Evolutionary conservation across 2,113 vertebrate genomes (phyloP), one percentile per base, ranked within the genome.

Genomic region (Ictalurus furcatus): DNA sequence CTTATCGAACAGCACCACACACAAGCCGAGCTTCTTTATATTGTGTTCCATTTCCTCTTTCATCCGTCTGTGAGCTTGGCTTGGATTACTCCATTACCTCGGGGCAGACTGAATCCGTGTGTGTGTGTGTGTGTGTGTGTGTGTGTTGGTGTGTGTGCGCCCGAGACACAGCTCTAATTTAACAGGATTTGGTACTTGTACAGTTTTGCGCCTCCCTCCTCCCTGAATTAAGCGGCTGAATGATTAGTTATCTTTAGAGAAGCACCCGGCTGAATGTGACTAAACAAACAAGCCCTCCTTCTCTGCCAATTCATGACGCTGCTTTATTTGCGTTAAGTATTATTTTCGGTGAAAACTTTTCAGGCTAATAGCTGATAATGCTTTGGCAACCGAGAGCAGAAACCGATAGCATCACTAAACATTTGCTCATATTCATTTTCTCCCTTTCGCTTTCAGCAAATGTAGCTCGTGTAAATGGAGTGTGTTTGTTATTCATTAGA

Each of bases 1-100:
- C 65, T 83, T 90, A 88, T 88, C 87, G 87, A 88, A 88, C 74
- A 19, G 37, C 84, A 76, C 52, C 86, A 91, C 88, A 89, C 73
- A 85, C 71, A 48, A 87, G 80, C 48, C 56, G 14, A 85, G 76
- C 81, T 91, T 78, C 76, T 88, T 85, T 91, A 85, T 65, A 88
- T 85, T 56, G 44, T 30, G 73, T 69, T 90, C 69, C 80, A 59
- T 88, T 78, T 88, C 76, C 83, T 88, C 83, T 88, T 89, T 79
- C 90, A 89, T 87, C 87, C 58, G 30, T 88, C 89, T 76, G 85
- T 85, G 89, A 88, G 79, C 88, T 90, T 87, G 71, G 87, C 90
- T 88, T 90, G 86, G 59, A 87, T 85, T 89, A 76, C 88, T 83
- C 87, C 76, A 89, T 91, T 83, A 88, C 83, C 84, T 89, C 67